Base-by-base conservation (phyloP, 2,113 vertebrate genomes). In the Pseudorasbora parva region DNA sequence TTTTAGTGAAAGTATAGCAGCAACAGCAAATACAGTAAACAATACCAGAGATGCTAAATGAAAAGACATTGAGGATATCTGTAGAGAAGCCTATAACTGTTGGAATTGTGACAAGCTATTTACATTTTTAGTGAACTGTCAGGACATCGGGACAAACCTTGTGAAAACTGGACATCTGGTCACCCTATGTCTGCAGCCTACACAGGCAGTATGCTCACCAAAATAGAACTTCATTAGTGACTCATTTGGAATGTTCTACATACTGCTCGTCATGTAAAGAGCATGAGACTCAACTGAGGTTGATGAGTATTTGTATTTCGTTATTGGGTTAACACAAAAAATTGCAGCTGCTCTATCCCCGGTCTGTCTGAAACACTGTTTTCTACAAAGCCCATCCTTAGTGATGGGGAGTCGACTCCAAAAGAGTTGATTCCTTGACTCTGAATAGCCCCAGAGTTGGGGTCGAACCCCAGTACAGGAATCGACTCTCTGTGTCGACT, bases 101-200 rank as follows among this genome's bases (percentile, higher is more conserved):
- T 37, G 64, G 33, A 68, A 68, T 37, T 19, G 17, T 17, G 64
- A 41, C 64, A 68, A 10, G 64, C 64, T 68, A 11, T 68, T 68
- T 37, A 68, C 64, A 68, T 41, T 68, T 68, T 21, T 41, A 17
- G 33, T 68, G 8, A 68, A 68, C 8, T 68, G 17, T 41, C 64
- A 68, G 64, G 64, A 68, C 64, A 41, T 33, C 64, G 41, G 33
- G 33, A 68, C 64, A 68, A 68, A 41, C 64, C 64, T 68, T 68
- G 33, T 68, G 9, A 68, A 68, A 41, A 41, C 9, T 0, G 33
- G 19, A 41, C 33, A 4, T 41, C 64, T 41, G 64, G 64, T 41
- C 33, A 21, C 64, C 30, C 30, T 41, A 37, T 37, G 64, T 68
- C 64, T 21, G 64, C 64, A 41, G 9, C 33, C 33, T 21, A 68